These are phyloP conservation scores for Esperia sulphurella DNA, from an alignment of 2,888 invertebrate species.

Conservation along the genomic window DNA sequence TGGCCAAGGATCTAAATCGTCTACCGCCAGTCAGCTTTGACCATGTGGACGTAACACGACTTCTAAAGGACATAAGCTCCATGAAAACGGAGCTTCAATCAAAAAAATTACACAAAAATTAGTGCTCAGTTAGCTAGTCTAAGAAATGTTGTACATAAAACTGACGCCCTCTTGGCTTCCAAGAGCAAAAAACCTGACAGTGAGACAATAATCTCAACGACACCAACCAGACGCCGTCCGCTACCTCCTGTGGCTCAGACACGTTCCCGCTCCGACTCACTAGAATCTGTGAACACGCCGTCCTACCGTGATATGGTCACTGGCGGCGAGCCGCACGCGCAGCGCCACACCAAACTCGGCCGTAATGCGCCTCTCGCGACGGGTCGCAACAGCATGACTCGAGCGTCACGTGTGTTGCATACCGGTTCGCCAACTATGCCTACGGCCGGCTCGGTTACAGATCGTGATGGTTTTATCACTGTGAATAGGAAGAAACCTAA, in stretches of 20 bases:
- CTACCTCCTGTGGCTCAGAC: neutral
- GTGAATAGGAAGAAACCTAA: neutral
- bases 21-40: constrained; percentile 11
- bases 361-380: neutral
- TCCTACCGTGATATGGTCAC: neutral
- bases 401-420: too few species aligned
- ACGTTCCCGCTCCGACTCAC: neutral
- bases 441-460: too few species aligned
- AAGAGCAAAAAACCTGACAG: too few species aligned
- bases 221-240: neutral
- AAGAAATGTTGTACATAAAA: too few species aligned
- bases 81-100: constrained; percentile 2
- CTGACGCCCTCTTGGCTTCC: too few species aligned
- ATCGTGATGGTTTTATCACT: too few species aligned
- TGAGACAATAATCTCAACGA: neutral
- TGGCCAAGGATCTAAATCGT: constrained; percentile 9
- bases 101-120: too few species aligned
- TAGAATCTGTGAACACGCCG: neutral
- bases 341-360: neutral
- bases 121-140: too few species aligned
- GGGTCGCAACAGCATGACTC: too few species aligned
- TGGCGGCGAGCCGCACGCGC: neutral
- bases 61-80: neutral
- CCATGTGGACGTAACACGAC: constrained; percentile 2
- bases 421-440: too few species aligned